Conservation (phyloP, 1,140 invertebrate genomes). For the Eumeta japonica region DNA sequence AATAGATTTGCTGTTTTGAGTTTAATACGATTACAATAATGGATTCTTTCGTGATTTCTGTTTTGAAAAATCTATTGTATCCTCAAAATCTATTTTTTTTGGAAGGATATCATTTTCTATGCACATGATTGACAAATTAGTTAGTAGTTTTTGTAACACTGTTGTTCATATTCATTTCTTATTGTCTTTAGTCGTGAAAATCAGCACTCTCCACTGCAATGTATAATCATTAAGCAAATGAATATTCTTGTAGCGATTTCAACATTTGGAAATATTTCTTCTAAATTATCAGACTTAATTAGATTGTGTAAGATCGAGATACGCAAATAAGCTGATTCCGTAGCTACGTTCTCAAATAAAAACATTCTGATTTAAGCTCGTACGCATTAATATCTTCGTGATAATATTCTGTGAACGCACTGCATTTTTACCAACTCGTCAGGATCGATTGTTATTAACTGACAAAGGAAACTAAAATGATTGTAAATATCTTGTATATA, state of each 20-base stretch:
- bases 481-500: not conserved
- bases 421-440: conserved; percentile 6
- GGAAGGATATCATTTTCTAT: not conserved
- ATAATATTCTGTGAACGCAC: not conserved
- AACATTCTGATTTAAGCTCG: no score
- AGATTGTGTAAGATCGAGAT: not conserved
- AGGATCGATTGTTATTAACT: conserved; percentile 5
- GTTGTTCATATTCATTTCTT: conserved; percentile 1
- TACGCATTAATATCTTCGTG: conserved; percentile 1
- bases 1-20: no score
- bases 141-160: not conserved
- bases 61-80: no score
- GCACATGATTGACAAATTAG: not conserved
- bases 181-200: not conserved
- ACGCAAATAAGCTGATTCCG: no score
- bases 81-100: conserved; percentile 4
- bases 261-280: not conserved
- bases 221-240: not conserved
- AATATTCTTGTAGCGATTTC: conserved; percentile 1
- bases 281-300: no score
- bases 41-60: no score
- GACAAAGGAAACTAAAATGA: conserved; percentile 5
- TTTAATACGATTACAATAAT: no score
- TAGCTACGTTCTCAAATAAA: no score
- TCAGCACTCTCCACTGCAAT: not conserved